A percentile compares a stretch with the other conserved stretches of the same genome.
Conservation (phyloP, 2,797 vertebrate species). For the Eleutherodactylus coqui region DNA sequence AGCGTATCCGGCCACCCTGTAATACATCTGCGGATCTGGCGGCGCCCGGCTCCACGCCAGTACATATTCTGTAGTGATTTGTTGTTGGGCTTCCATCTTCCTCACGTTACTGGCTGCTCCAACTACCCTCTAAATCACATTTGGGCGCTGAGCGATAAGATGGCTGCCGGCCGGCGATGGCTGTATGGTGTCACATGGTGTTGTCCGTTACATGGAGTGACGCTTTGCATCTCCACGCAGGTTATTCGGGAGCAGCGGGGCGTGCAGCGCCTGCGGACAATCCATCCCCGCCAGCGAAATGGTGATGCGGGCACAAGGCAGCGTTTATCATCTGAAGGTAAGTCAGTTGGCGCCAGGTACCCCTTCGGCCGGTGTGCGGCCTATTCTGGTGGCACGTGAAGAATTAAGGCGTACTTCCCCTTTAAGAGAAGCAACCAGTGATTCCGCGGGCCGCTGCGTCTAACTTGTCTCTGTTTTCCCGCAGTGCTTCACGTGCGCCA, state of each 20-base stretch:
- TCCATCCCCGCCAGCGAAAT: conserved; percentile 84
- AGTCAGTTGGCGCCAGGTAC: not conserved
- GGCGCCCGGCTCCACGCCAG: no score
- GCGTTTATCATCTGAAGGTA: conserved; percentile 83
- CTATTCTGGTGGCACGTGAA: not conserved
- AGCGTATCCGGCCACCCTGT: not conserved
- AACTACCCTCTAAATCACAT: conserved; percentile 18
- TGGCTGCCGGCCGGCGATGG: not conserved
- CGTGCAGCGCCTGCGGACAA: conserved; percentile 81
- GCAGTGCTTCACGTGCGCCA: conserved; percentile 82
- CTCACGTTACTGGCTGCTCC: not conserved
- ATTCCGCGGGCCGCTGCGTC: not conserved
- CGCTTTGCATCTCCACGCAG: conserved; percentile 65
- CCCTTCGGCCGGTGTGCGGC: not conserved
- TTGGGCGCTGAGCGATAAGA: not conserved
- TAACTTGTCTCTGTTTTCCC: not conserved
- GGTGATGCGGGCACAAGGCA: conserved; percentile 83
- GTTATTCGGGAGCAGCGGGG: conserved; percentile 82
- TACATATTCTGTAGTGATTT: not conserved
- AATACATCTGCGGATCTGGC: not conserved
- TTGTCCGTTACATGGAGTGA: not conserved
- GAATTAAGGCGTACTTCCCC: not conserved
- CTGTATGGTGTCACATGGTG: no score
- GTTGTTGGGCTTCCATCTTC: not conserved
- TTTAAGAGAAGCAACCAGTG: not conserved